Conservation (phyloP, 2,113 vertebrate species). For the Stegostoma tigrinum region DNA sequence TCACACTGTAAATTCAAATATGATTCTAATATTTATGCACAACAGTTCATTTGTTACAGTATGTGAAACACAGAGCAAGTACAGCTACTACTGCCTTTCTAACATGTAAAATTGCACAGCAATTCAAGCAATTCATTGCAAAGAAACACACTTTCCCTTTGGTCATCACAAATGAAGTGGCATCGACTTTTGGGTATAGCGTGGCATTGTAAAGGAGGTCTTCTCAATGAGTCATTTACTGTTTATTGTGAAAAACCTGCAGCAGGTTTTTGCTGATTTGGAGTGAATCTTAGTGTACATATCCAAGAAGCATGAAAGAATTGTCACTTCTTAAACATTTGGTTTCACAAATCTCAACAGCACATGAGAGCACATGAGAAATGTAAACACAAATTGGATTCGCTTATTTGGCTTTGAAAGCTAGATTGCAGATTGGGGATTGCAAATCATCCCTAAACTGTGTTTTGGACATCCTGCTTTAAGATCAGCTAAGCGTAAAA, state of each 20-base stretch:
- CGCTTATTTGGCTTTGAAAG: neutral
- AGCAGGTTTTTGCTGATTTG: neutral
- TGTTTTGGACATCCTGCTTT: neutral
- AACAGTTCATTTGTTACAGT: neutral
- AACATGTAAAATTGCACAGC: neutral
- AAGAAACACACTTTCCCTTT: neutral
- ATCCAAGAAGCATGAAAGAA: neutral
- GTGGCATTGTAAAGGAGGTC: neutral
- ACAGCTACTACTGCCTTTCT: neutral
- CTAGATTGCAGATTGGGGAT: neutral
- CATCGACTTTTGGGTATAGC: too few relatives aligned
- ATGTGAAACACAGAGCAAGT: neutral
- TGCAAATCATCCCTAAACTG: neutral
- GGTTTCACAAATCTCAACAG: neutral
- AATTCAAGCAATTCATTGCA: neutral
- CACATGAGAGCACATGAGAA: neutral
- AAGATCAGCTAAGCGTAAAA: neutral
- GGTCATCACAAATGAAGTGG: neutral
- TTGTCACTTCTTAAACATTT: neutral
- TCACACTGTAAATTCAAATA: neutral
- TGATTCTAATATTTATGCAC: neutral
- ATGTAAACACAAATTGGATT: neutral
- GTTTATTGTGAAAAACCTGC: neutral
- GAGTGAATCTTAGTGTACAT: neutral
- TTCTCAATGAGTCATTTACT: neutral